Evolutionary conservation across 2,113 vertebrate genomes (phyloP).

Genomic region (Danionella cerebrum): DNA sequence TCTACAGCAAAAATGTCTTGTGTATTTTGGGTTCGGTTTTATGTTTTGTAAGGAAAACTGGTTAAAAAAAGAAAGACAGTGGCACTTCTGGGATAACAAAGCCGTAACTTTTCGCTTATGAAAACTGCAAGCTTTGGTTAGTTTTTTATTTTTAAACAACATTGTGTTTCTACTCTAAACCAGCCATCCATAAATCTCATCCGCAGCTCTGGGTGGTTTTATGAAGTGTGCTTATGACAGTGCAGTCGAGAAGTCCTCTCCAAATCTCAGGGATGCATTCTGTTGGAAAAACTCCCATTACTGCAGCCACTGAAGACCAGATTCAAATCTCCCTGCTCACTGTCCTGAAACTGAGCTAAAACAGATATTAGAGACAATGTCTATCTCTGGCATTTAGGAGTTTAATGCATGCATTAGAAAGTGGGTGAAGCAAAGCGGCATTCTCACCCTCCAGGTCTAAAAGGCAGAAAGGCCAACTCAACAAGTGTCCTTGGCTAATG

Average conservation of each 20-base stretch:
- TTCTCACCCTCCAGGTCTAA: not conserved
- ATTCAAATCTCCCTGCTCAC: conserved; percentile 5
- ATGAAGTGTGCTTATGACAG: not conserved
- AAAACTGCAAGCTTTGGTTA: too few relatives aligned
- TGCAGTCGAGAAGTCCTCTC: not conserved
- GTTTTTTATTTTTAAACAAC: not conserved
- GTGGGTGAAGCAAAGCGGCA: not conserved
- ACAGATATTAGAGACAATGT: conserved; percentile 12
- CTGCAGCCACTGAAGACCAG: not conserved
- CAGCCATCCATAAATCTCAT: not conserved
- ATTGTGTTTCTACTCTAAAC: not conserved
- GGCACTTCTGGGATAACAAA: too few relatives aligned
- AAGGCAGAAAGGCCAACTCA: not conserved
- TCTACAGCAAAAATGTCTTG: too few relatives aligned
- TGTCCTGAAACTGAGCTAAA: not conserved
- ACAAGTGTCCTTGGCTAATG: not conserved
- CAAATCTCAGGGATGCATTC: not conserved
- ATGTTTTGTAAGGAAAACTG: too few relatives aligned
- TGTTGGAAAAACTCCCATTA: not conserved
- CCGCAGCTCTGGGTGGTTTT: not conserved
- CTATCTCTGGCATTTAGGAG: not conserved
- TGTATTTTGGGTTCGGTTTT: too few relatives aligned
- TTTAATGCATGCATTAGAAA: not conserved
- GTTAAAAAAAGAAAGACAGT: too few relatives aligned
- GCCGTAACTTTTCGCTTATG: too few relatives aligned